Percentiles rank a stretch among this genome's conserved stretches.
Evolutionary conservation across 2,113 vertebrate species (phyloP).

Genomic region (Halcyon malimbica): DNA sequence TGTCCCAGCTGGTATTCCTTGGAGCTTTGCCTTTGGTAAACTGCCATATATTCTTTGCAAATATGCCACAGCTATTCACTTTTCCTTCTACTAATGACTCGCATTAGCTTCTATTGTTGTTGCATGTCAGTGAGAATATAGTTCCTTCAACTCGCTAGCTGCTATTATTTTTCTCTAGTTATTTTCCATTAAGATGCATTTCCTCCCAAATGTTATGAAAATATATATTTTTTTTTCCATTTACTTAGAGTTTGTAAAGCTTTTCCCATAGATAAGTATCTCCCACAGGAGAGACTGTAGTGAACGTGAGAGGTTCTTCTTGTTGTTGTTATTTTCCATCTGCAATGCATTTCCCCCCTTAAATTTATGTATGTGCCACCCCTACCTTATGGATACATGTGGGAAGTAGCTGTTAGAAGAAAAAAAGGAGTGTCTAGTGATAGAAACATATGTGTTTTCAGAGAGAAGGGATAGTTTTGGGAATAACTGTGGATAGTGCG

Average conservation of each 20-base stretch:
- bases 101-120: conserved; percentile 75
- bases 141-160: conserved; percentile 62
- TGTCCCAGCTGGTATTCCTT: conserved; percentile 77
- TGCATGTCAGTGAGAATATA: conserved; percentile 63
- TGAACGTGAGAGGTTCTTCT: not conserved
- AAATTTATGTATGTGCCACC: not conserved
- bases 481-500: not conserved
- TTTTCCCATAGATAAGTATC: conserved; percentile 34
- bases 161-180: conserved; percentile 56
- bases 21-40: conserved; percentile 75
- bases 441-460: not conserved
- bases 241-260: conserved; percentile 37
- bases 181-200: conserved; percentile 60
- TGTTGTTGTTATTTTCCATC: conserved; percentile 32
- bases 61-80: conserved; percentile 72
- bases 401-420: not conserved
- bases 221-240: not conserved
- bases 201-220: conserved; percentile 60
- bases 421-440: not conserved
- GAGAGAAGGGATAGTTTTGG: not conserved
- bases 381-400: not conserved
- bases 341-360: not conserved
- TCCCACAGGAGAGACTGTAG: not conserved
- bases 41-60: conserved; percentile 75
- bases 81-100: conserved; percentile 72